Conservation (phyloP, 1,140 invertebrate species). For the Macrosteles quadrilineatus region DNA sequence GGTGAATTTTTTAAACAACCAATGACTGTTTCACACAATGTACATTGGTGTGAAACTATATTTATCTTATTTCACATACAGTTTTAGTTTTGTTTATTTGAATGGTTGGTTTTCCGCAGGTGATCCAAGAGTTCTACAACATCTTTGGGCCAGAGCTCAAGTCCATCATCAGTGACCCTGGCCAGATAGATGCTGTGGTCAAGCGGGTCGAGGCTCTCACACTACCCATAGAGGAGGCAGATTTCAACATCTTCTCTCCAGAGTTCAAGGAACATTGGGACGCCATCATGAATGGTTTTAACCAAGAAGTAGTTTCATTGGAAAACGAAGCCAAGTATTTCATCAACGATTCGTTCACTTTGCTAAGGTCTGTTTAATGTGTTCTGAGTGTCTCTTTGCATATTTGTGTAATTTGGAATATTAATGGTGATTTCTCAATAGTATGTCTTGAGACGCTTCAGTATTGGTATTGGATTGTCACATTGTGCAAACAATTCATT, state of each 20-base stretch:
- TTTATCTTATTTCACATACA: too few relatives aligned
- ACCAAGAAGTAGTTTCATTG: conserved; percentile 68
- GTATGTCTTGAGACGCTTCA: too few relatives aligned
- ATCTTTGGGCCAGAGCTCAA: conserved; percentile 86
- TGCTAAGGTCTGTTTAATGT: conserved; percentile 59
- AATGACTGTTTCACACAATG: too few relatives aligned
- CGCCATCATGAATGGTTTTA: conserved; percentile 72
- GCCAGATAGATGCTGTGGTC: conserved; percentile 78
- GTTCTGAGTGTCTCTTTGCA: not conserved
- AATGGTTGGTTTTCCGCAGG: conserved; percentile 53
- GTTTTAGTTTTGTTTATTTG: too few relatives aligned
- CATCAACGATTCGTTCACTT: conserved; percentile 83
- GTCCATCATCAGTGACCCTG: conserved; percentile 79
- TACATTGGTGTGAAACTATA: too few relatives aligned
- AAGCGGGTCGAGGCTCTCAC: conserved; percentile 71
- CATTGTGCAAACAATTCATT: too few relatives aligned
- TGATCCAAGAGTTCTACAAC: conserved; percentile 83
- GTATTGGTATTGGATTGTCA: too few relatives aligned
- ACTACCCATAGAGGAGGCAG: conserved; percentile 69
- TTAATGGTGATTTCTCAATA: too few relatives aligned
- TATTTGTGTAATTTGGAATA: too few relatives aligned
- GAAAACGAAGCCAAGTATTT: conserved; percentile 82
- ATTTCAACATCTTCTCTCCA: conserved; percentile 78
- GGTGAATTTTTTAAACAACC: too few relatives aligned
- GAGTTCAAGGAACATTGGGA: conserved; percentile 82